Base-by-base conservation (phyloP, 2,113 vertebrate genomes). In the Chionodraco myersi region DNA sequence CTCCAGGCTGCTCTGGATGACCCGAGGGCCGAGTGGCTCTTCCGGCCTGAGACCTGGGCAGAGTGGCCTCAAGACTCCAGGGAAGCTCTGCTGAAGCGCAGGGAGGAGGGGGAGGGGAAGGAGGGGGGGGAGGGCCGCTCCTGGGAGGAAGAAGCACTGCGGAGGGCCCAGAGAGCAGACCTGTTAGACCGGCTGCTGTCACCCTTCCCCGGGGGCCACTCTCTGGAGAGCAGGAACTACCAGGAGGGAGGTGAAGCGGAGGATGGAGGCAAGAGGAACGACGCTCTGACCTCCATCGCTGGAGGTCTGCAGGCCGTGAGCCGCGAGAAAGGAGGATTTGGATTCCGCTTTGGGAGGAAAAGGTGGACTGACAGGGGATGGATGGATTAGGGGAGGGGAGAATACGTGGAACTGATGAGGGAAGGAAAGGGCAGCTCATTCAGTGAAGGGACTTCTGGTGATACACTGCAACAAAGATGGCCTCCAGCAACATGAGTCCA, bases 321-420 rank as follows among this genome's bases (percentile, higher is more conserved):
- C 77, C 82, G 94, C 21, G 92, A 95, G 82, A 94, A 95, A 79
- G 94, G 94, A 49, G 95, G 95, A 4, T 94, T 95, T 41, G 92
- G 93, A 2, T 95, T 95, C 79, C 93, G 95, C 60, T 95, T 95
- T 30, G 95, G 95, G 44, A 93, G 92, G 70, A 95, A 92, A 56
- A 88, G 81, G 77, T 71, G 88, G 83, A 83, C 52, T 3, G 56
- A 63, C 0, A 13, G 61, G 49, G 58, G 67, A 3, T 6, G 66
- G 69, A 62, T 16, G 66, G 14, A 75, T 9, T 68, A 8, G 62
- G 23, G 47, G 36, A 51, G 75, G 52, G 2, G 65, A 72, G 14
- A 62, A 52, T 4, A 21, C 58, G 69, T 48, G 41, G 73, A 13
- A 75, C 14, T 47, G 45, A 59, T 11, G 23, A 54, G 13, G 48